phyloP scores from a whole-genome alignment of 2,888 invertebrate species.

The Folsomia candida region DNA sequence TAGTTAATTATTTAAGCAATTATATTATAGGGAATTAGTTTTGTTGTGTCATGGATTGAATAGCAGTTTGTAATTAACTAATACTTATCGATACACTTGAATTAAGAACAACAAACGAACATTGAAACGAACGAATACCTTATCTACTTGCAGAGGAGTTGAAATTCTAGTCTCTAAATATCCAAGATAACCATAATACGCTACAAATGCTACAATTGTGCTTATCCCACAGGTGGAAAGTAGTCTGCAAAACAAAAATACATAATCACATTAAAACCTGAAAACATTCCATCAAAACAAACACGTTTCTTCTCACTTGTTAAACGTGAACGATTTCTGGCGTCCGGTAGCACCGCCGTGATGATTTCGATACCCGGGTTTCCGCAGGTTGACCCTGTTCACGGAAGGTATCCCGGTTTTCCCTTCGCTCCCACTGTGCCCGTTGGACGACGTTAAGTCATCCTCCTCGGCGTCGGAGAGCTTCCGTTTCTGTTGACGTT shows the following conservation, averaged over 20 bases:
- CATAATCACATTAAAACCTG: too few relatives aligned
- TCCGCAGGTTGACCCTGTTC: not conserved
- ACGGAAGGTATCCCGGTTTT: not conserved
- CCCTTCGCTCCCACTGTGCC: not conserved
- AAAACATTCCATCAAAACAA: not conserved
- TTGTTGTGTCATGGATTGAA: too few relatives aligned
- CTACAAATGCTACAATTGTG: conserved; percentile 63
- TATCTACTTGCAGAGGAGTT: conserved; percentile 75
- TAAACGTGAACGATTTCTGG: not conserved
- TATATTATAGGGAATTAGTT: too few relatives aligned
- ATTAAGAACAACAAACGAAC: too few relatives aligned
- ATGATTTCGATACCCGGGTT: not conserved
- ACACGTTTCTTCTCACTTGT: not conserved
- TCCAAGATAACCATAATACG: conserved; percentile 73
- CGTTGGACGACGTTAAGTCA: conserved; percentile 9
- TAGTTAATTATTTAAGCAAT: too few relatives aligned
- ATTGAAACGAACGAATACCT: conserved; percentile 58
- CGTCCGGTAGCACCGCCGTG: not conserved
- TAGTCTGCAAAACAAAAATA: too few relatives aligned
- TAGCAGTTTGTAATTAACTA: too few relatives aligned
- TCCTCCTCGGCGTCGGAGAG: conserved; percentile 19
- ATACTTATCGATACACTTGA: too few relatives aligned
- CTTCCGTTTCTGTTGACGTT: conserved; percentile 12
- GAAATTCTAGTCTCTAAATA: conserved; percentile 85
- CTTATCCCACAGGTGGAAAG: conserved; percentile 42